Evolutionary conservation across 2,888 invertebrate species (phyloP).

Genomic region (Ryuthela nishihirai): DNA sequence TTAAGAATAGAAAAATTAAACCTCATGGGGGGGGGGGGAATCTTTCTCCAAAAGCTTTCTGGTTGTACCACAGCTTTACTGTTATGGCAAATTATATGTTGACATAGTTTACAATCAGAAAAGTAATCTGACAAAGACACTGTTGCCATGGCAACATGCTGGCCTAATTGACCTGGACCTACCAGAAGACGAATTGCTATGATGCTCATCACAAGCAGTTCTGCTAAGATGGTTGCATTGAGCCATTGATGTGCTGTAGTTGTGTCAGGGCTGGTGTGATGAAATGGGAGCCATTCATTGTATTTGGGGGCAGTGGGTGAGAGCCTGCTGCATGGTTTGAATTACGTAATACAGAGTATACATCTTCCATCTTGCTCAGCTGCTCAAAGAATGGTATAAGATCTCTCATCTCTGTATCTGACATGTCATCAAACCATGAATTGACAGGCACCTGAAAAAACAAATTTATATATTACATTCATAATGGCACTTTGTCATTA

Average conservation of each 20-base stretch:
- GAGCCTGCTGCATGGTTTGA: conserved; percentile 41
- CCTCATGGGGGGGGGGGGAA: background rate
- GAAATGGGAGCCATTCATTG: conserved; percentile 26
- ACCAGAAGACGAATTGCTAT: background rate
- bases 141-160: conserved; percentile 29
- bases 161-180: conserved; percentile 3
- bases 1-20: conserved; percentile 1
- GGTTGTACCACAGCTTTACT: background rate
- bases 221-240: conserved; percentile 34
- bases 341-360: conserved; percentile 89
- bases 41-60: background rate
- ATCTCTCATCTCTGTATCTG: conserved; percentile 93
- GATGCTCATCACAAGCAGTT: background rate
- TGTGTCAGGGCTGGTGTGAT: conserved; percentile 13
- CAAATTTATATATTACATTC: conserved; percentile 7
- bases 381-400: conserved; percentile 97
- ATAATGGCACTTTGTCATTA: no score
- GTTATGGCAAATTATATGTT: background rate
- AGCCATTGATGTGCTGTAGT: conserved; percentile 28
- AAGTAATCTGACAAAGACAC: no score
- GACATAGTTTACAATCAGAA: conserved; percentile 7
- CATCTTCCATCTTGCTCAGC: conserved; percentile 93
- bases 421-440: conserved; percentile 99
- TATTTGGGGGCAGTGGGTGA: conserved; percentile 26
- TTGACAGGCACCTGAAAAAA: conserved; percentile 79